A percentile compares a stretch with the other conserved stretches of the same genome.
These are phyloP conservation scores for Xestoiulus laeticollis DNA, from an alignment of 2,888 invertebrate species.

Conservation along the genomic window DNA sequence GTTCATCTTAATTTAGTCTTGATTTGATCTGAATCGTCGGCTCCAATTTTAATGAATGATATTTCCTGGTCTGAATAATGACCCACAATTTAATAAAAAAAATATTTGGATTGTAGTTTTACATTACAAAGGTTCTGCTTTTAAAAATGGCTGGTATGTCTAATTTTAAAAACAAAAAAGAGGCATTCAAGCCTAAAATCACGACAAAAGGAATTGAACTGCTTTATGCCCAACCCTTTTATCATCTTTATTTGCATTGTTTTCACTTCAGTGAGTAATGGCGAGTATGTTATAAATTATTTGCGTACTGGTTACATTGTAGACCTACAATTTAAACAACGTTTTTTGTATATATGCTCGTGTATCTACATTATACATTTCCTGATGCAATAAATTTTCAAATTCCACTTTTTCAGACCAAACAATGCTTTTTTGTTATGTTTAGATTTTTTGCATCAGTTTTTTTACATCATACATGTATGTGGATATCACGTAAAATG, in stretches of 20 bases:
- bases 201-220: slow-evolving; percentile 4
- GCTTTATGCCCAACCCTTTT: slow-evolving; percentile 12
- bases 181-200: slow-evolving; percentile 11
- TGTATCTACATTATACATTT: not conserved
- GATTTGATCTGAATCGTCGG: not conserved
- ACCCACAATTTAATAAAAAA: not conserved
- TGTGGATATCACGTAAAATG: too few species aligned
- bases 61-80: not conserved
- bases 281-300: not conserved
- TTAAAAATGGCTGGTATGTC: not conserved
- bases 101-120: not conserved
- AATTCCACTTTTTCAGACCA: too few species aligned
- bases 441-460: too few species aligned
- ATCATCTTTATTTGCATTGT: not conserved
- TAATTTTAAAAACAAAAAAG: not conserved
- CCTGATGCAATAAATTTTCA: too few species aligned
- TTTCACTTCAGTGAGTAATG: not conserved
- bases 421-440: too few species aligned
- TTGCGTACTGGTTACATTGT: not conserved
- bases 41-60: not conserved
- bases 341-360: too few species aligned
- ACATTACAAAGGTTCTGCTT: not conserved
- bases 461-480: too few species aligned
- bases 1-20: too few species aligned
- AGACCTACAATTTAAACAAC: not conserved